A percentile compares a stretch with the other conserved stretches of the same genome.
Conservation (phyloP, 2,797 vertebrate genomes). For the Aphelocoma californica region DNA sequence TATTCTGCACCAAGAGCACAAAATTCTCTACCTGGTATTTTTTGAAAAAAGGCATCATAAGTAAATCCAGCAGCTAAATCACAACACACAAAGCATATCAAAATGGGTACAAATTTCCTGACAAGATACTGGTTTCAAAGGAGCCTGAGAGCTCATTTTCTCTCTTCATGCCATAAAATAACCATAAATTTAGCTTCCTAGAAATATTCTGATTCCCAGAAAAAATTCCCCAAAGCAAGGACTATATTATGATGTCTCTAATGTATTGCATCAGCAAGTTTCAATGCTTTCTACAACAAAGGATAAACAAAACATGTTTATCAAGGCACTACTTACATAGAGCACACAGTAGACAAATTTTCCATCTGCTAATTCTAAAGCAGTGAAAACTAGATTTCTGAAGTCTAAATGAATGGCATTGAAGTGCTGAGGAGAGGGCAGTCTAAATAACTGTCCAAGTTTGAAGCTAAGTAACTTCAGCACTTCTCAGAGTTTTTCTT, state of each 20-base stretch:
- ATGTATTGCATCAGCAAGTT: neutral
- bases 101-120: neutral
- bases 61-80: neutral
- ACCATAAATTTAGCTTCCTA: neutral
- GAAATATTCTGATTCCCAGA: neutral
- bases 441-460: neutral
- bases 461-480: neutral
- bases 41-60: neutral
- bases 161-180: neutral
- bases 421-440: neutral
- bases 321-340: neutral
- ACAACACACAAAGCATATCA: neutral
- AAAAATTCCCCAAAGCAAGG: neutral
- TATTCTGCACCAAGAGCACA: neutral
- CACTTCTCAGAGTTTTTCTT: neutral
- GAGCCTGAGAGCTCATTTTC: neutral
- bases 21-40: neutral
- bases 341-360: neutral
- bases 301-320: neutral
- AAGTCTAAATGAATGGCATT: neutral
- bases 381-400: neutral
- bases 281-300: neutral
- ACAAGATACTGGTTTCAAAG: neutral
- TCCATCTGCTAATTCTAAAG: neutral
- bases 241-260: neutral